Percentiles rank a stretch among this genome's conserved stretches.
These are phyloP conservation scores for Pterobdella sp. DNA, from an alignment of 2,888 invertebrate species.

Conservation along the genomic window DNA sequence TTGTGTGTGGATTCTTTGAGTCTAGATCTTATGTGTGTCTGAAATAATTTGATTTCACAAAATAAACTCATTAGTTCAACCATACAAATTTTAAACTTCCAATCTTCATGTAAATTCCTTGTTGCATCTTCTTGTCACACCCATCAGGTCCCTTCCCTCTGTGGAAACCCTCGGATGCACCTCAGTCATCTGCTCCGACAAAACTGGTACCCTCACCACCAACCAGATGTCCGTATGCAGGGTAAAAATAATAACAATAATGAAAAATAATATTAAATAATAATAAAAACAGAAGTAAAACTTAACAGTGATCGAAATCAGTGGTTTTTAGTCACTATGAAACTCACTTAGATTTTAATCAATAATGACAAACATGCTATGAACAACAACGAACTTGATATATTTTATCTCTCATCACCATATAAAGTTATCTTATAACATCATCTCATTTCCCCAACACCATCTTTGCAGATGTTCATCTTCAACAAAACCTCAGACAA, in stretches of 20 bases:
- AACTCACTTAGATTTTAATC: no score
- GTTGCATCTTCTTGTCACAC: background rate
- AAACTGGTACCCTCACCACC: constrained; percentile 96
- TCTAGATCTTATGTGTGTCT: no score
- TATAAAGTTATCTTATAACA: background rate
- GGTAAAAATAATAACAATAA: no score
- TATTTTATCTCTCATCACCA: no score
- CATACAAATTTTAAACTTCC: background rate
- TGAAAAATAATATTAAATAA: no score
- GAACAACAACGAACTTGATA: no score
- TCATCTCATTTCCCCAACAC: background rate
- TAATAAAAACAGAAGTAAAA: no score
- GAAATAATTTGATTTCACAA: no score
- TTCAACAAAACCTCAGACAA: constrained; percentile 83
- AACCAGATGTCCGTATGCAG: constrained; percentile 99
- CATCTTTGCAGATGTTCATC: constrained; percentile 70
- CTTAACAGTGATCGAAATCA: no score
- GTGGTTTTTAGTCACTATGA: no score
- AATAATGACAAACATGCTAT: no score
- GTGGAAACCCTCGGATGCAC: constrained; percentile 98
- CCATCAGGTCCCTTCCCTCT: constrained; percentile 65
- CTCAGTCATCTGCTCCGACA: constrained; percentile 99
- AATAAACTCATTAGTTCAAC: background rate
- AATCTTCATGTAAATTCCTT: background rate
- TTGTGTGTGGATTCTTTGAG: no score